Conservation (phyloP, 1,140 invertebrate genomes). For the Acromyrmex charruanus region DNA sequence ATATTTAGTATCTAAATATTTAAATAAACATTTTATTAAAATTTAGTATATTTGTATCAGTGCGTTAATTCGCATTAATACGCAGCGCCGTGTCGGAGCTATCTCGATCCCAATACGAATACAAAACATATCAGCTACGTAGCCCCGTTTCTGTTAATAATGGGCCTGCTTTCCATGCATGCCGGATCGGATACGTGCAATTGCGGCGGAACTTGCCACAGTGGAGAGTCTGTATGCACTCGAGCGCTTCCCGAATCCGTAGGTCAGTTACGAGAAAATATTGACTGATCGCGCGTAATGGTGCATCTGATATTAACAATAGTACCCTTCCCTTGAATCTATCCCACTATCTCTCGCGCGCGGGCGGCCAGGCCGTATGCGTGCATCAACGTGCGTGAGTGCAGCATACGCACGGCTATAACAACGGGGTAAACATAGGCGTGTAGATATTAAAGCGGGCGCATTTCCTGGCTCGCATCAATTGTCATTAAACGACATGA, state of each 20-base stretch:
- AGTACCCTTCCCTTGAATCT: conserved; percentile 54
- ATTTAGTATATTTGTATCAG: too few relatives aligned
- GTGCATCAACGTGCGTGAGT: background rate
- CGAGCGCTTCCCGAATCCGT: conserved; percentile 55
- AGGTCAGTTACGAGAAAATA: conserved; percentile 77
- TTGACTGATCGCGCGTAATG: conserved; percentile 75
- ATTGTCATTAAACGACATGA: conserved; percentile 86
- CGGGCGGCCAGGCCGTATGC: background rate
- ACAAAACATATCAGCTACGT: background rate
- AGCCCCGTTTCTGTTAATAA: conserved; percentile 24
- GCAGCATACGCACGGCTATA: conserved; percentile 14
- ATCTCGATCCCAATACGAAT: background rate
- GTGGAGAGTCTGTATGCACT: conserved; percentile 26
- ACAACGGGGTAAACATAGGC: conserved; percentile 49
- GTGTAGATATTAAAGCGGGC: conserved; percentile 72
- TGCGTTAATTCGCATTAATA: background rate
- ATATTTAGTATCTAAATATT: too few relatives aligned
- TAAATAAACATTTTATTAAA: background rate
- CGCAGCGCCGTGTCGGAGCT: background rate
- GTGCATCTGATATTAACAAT: conserved; percentile 65
- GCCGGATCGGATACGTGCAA: conserved; percentile 40
- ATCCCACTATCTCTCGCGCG: conserved; percentile 14
- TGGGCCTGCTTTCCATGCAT: conserved; percentile 28
- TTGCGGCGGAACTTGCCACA: conserved; percentile 41
- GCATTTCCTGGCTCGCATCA: conserved; percentile 82